Percentiles rank a stretch among this genome's conserved stretches.
Evolutionary conservation across 2,113 vertebrate species (phyloP).

Genomic region (Rattus norvegicus): DNA sequence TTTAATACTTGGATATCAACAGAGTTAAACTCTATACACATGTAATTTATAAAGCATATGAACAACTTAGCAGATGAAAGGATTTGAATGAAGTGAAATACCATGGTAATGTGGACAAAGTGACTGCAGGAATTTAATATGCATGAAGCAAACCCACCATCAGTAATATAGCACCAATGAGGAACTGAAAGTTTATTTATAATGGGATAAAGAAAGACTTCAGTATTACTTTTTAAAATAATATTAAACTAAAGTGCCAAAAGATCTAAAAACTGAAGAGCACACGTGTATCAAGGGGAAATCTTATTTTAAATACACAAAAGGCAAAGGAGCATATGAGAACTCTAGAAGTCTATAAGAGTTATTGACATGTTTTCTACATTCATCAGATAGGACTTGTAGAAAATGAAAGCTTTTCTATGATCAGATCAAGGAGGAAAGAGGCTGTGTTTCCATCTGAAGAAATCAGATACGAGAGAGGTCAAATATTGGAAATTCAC

Average conservation of each 20-base stretch:
- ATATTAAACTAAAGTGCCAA: not conserved
- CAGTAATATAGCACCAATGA: not conserved
- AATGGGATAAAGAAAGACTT: not conserved
- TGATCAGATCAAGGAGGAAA: not conserved
- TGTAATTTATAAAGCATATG: not conserved
- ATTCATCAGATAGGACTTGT: not conserved
- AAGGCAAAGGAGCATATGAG: not conserved
- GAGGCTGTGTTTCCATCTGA: not conserved
- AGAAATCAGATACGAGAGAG: not conserved
- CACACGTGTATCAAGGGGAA: too few species aligned
- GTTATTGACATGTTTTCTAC: not conserved
- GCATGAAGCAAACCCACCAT: not conserved
- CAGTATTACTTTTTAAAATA: not conserved
- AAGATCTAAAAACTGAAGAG: not conserved
- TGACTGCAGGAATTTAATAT: not conserved
- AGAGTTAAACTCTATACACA: not conserved
- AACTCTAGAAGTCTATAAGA: not conserved
- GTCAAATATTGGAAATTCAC: not conserved
- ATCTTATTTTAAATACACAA: not conserved
- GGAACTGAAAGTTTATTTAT: not conserved
- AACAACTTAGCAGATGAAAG: not conserved
- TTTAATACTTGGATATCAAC: not conserved
- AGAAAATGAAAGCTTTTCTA: not conserved
- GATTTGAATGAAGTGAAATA: not conserved
- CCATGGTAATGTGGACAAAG: not conserved